Percentiles rank a stretch among this genome's conserved stretches.
phyloP scores from a whole-genome alignment of 2,888 invertebrate species.

The Callyntrura sp. region DNA sequence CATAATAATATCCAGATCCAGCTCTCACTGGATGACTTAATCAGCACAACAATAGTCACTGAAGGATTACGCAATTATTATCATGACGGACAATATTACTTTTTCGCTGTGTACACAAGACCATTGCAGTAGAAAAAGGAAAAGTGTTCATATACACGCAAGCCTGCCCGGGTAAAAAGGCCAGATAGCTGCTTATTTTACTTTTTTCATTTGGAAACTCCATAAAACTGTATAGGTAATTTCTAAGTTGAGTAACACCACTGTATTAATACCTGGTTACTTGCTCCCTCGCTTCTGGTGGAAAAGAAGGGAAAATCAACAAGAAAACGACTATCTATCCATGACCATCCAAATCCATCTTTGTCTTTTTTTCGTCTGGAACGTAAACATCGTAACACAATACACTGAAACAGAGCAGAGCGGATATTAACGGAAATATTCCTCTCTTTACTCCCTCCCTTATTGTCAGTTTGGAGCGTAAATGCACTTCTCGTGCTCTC shows the following conservation, averaged over 20 bases:
- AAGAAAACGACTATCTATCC: no score
- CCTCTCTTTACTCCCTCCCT: conserved; percentile 17
- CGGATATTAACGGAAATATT: conserved; percentile 54
- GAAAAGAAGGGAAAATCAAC: neutral
- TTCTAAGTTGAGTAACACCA: no score
- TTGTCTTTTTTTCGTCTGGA: neutral
- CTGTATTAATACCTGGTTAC: no score
- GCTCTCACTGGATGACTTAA: neutral
- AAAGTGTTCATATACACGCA: neutral
- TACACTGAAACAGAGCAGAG: neutral
- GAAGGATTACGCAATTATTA: neutral
- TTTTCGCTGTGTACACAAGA: no score
- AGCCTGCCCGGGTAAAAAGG: neutral
- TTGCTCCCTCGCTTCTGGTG: no score
- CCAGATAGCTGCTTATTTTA: neutral
- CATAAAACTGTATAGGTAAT: no score
- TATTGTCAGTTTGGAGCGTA: conserved; percentile 40
- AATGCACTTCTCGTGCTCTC: conserved; percentile 41
- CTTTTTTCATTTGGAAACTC: no score
- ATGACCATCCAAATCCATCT: no score
- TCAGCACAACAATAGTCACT: conserved; percentile 18
- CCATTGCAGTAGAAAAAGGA: neutral
- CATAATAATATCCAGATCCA: no score
- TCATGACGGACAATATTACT: neutral
- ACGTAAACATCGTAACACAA: no score